These are phyloP conservation scores for Labia minor DNA, from an alignment of 2,888 invertebrate species.

Conservation along the genomic window DNA sequence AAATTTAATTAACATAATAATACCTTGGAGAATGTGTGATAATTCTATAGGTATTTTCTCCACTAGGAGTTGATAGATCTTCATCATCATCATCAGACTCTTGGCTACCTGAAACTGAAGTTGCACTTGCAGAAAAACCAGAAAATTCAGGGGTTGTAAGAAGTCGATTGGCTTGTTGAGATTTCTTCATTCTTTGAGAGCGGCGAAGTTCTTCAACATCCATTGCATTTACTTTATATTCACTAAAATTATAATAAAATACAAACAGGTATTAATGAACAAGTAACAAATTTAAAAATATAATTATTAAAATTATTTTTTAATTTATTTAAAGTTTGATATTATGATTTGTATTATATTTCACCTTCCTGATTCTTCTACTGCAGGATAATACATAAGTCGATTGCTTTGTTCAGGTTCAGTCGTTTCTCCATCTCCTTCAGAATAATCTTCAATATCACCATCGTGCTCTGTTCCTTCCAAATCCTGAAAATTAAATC, in stretches of 20 bases:
- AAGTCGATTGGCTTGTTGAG: slow-evolving; percentile 38
- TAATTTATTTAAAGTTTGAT: too few species aligned
- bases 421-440: slow-evolving; percentile 59
- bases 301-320: slow-evolving; percentile 8
- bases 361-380: slow-evolving; percentile 48
- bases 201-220: slow-evolving; percentile 72
- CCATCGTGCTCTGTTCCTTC: slow-evolving; percentile 73
- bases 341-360: too few species aligned
- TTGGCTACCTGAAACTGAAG: slow-evolving; percentile 45
- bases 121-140: slow-evolving; percentile 32
- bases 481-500: slow-evolving; percentile 35
- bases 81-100: slow-evolving; percentile 61
- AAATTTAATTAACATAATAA: not conserved
- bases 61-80: slow-evolving; percentile 67
- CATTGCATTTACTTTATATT: slow-evolving; percentile 80
- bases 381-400: slow-evolving; percentile 63
- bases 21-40: slow-evolving; percentile 35
- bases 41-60: slow-evolving; percentile 67
- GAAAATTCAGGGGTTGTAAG: slow-evolving; percentile 32
- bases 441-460: slow-evolving; percentile 76
- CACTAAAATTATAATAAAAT: slow-evolving; percentile 40
- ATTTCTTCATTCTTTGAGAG: slow-evolving; percentile 58
- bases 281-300: slow-evolving; percentile 31
- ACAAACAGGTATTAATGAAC: not conserved
- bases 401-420: slow-evolving; percentile 56